Evolutionary conservation across 2,797 vertebrate species (phyloP).

Genomic region (Ceryle rudis): DNA sequence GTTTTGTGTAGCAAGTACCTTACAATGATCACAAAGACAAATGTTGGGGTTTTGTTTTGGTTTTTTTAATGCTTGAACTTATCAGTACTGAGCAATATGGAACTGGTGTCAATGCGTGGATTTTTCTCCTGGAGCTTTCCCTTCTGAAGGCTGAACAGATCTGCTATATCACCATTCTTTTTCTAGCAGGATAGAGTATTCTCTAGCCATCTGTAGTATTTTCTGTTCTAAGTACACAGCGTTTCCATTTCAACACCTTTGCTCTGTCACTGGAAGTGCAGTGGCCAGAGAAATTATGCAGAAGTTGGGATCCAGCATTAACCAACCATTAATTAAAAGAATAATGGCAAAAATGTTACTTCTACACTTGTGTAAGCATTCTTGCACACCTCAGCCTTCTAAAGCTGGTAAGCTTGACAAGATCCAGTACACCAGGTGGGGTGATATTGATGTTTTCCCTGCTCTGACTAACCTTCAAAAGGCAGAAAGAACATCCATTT

Average conservation of each 20-base stretch:
- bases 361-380: background rate
- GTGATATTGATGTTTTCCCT: background rate
- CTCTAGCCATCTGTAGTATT: background rate
- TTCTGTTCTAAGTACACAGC: background rate
- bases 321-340: background rate
- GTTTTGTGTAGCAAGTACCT: background rate
- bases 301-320: background rate
- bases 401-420: background rate
- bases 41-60: background rate
- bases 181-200: background rate
- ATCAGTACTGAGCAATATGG: background rate
- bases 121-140: background rate
- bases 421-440: background rate
- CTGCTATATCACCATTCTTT: background rate
- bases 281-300: background rate
- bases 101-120: background rate
- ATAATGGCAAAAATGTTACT: background rate
- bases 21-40: background rate
- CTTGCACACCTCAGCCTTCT: background rate
- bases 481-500: background rate
- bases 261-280: background rate
- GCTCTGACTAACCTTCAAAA: constrained; percentile 1
- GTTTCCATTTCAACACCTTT: background rate
- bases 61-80: background rate
- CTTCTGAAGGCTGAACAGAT: background rate